Percentiles rank a stretch among this genome's conserved stretches.
Evolutionary conservation across 2,888 invertebrate genomes (phyloP).

Genomic region (Anodontia alba): DNA sequence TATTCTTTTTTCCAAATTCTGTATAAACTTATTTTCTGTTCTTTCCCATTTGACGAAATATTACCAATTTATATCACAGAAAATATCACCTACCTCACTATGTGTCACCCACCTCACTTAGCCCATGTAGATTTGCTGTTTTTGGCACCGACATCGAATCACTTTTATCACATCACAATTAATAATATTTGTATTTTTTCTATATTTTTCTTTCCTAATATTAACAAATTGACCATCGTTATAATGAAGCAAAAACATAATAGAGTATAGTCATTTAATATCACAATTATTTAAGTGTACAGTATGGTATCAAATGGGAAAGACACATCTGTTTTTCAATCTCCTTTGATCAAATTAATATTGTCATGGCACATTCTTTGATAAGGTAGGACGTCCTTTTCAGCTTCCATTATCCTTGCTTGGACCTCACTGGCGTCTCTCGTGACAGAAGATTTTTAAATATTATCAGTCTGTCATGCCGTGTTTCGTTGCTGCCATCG

Average conservation of each 20-base stretch:
- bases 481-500: too few species aligned
- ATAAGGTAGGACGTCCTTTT: not conserved
- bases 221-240: too few species aligned
- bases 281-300: too few species aligned
- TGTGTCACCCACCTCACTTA: too few species aligned
- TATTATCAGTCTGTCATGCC: too few species aligned
- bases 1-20: not conserved
- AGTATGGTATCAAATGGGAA: not conserved
- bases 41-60: not conserved
- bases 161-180: too few species aligned
- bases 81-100: not conserved
- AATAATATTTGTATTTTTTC: too few species aligned
- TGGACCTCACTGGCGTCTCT: not conserved
- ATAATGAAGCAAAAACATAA: too few species aligned
- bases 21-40: not conserved
- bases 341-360: not conserved
- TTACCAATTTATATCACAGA: not conserved
- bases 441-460: not conserved
- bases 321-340: not conserved
- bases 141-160: too few species aligned
- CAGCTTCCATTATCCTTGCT: conserved; percentile 5
- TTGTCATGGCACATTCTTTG: conserved; percentile 9
- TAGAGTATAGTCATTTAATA: too few species aligned
- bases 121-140: too few species aligned
- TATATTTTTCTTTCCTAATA: too few species aligned